These are phyloP conservation scores for Argyrosomus regius DNA, from an alignment of 2,797 vertebrate species.

Conservation along the genomic window DNA sequence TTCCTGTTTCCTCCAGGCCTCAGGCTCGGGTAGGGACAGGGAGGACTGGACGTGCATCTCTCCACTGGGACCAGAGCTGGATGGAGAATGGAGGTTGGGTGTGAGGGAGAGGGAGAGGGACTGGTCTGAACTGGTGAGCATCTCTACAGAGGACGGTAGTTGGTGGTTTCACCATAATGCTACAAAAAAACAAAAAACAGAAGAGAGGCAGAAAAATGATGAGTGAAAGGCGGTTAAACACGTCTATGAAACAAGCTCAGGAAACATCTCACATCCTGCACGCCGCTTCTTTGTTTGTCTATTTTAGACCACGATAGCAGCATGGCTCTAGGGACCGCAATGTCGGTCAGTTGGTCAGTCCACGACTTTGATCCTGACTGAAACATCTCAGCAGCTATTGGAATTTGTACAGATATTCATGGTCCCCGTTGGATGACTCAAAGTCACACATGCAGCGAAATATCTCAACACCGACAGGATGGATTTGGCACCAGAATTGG, in stretches of 20 bases:
- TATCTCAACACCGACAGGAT: neutral
- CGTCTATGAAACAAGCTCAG: conserved; percentile 10
- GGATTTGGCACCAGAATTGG: neutral
- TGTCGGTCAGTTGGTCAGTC: neutral
- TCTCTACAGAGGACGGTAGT: conserved; percentile 82
- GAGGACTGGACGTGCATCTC: conserved; percentile 78
- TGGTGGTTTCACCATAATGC: conserved; percentile 86
- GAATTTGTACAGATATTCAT: neutral
- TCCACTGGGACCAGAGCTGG: conserved; percentile 39
- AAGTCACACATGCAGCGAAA: neutral
- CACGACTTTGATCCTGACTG: neutral
- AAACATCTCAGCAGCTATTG: neutral
- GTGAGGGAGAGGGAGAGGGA: conserved; percentile 76
- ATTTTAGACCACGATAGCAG: conserved; percentile 22
- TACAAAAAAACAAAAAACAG: conserved; percentile 58
- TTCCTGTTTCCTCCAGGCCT: conserved; percentile 84
- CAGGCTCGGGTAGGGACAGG: conserved; percentile 89
- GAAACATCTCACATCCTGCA: conserved; percentile 15
- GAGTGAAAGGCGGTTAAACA: conserved; percentile 13
- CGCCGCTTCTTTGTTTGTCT: conserved; percentile 16
- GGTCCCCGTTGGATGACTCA: neutral
- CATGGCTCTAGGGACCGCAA: neutral
- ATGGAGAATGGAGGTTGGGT: conserved; percentile 59
- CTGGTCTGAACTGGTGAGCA: conserved; percentile 85
- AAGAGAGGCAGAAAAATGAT: conserved; percentile 7